Evolutionary conservation across 1,140 invertebrate species (phyloP).

Genomic region (Eupristina koningsbergeri): DNA sequence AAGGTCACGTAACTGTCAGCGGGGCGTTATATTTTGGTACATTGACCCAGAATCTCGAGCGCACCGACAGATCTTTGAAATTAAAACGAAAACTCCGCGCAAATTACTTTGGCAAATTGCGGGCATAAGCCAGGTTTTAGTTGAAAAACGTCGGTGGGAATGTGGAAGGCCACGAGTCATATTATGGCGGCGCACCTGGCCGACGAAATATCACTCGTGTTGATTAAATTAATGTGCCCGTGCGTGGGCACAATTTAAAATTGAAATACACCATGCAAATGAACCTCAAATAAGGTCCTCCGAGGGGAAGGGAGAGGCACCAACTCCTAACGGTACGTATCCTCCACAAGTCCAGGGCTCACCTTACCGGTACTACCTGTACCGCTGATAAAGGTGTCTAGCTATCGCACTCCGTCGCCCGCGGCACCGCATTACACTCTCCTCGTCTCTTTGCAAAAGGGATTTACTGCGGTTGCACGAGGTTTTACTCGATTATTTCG

Average conservation of each 20-base stretch:
- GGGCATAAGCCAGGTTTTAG: background rate
- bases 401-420: background rate
- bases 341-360: background rate
- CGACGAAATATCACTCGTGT: background rate
- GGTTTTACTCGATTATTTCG: too few relatives aligned
- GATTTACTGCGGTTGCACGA: too few relatives aligned
- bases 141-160: background rate
- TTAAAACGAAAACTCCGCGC: background rate
- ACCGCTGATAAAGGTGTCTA: background rate
- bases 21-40: background rate
- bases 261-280: background rate
- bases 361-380: background rate
- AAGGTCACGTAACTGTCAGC: background rate
- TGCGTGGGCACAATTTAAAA: background rate
- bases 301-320: too few relatives aligned
- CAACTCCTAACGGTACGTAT: background rate
- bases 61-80: background rate
- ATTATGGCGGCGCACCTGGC: background rate
- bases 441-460: background rate
- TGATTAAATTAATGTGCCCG: background rate
- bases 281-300: background rate
- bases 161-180: too few relatives aligned
- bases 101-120: background rate
- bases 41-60: constrained; percentile 2
- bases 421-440: background rate